These are phyloP conservation scores for Microctonus brassicae DNA, from an alignment of 2,888 invertebrate species.

Conservation along the genomic window DNA sequence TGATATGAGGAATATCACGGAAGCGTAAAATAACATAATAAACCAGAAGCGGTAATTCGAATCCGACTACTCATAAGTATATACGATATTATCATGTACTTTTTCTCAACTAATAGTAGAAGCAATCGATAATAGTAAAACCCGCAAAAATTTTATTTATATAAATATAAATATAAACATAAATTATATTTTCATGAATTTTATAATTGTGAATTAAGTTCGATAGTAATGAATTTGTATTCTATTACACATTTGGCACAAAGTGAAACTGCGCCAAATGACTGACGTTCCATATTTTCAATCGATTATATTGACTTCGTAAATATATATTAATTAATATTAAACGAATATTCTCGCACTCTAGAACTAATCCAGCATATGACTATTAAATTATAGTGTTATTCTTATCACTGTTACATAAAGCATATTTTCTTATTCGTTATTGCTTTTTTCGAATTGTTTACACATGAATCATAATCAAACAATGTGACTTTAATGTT, in stretches of 20 bases:
- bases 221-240: too few species aligned
- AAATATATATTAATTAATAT: not conserved
- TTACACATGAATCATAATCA: not conserved
- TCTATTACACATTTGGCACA: too few species aligned
- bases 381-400: too few species aligned
- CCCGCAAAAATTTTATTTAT: too few species aligned
- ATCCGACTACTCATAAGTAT: constrained; percentile 21
- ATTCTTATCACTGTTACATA: too few species aligned
- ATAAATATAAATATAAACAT: too few species aligned
- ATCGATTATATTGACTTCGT: not conserved
- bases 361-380: too few species aligned
- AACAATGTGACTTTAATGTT: not conserved
- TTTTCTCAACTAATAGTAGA: not conserved
- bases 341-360: not conserved
- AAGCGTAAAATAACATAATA: constrained; percentile 54
- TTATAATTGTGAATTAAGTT: too few species aligned
- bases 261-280: too few species aligned
- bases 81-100: not conserved
- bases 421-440: too few species aligned
- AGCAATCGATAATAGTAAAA: not conserved
- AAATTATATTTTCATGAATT: too few species aligned
- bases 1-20: constrained; percentile 21
- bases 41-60: constrained; percentile 45
- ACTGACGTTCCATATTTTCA: too few species aligned
- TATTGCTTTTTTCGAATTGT: not conserved